Base-by-base conservation (phyloP, 2,797 vertebrate species). In the Anguilla pacifica region DNA sequence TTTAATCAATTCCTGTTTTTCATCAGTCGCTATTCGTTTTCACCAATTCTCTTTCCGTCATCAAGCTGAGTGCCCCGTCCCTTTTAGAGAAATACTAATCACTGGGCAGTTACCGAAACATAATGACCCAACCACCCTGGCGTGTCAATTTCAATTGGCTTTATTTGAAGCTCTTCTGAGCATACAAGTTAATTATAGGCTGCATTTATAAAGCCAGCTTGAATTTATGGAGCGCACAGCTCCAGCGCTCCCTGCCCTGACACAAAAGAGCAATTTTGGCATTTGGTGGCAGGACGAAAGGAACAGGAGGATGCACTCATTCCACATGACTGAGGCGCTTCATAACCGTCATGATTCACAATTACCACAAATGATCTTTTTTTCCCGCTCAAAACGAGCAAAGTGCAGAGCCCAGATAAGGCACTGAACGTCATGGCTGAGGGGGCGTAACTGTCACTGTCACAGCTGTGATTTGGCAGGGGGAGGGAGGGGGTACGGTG, bases 1-100 rank as follows among this genome's bases (percentile, higher is more conserved):
- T 87, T 88, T 87, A 90, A 91, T 91, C 89, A 91, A 88, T 90
- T 91, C 77, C 55, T n/a, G 88, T 89, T 91, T 86, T 74, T 53
- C 79, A 77, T 70, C 87, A 85, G 82, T 89, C 83, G 59, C 25
- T 25, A 43, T 85, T 51, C 25, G 10, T 25, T 28, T 64, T 74
- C 67, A 43, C 77, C 83, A 51, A 83, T 86, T 86, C 43, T 39
- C 49, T 88, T 83, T 74, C 28, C 31, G 55, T 83, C 59, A 82
- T 82, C 46, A 51, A 51, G 79, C 79, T n/a, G 19, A 49, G 51
- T 13, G 79, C 79, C 79, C 22, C 1, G 19, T 82, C 6, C 64
- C 49, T 87, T 83, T 57, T 46, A 17, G 2, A 91, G 85, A 83
- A 86, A 85, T 88, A 86, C 86, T 88, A 90, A 87, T 90, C 90